These are phyloP conservation scores for Drosophila nikananu DNA, from an alignment of 1,140 invertebrate species.

Conservation along the genomic window DNA sequence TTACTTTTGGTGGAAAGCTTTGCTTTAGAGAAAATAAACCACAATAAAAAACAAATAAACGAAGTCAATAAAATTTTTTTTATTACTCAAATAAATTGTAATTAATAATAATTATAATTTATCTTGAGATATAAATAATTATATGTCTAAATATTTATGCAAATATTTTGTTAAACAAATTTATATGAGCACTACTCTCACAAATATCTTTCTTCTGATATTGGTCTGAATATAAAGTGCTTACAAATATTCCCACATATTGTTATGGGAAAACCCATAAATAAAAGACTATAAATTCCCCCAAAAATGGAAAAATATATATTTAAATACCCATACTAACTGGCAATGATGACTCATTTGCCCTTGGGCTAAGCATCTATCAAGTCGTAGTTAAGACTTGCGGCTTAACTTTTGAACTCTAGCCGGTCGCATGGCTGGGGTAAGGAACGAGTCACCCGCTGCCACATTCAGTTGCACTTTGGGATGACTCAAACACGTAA, in stretches of 20 bases:
- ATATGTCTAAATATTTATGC: neutral
- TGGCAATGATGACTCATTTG: conserved; percentile 63
- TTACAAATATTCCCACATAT: neutral
- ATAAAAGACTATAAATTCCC: neutral
- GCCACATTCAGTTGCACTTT: conserved; percentile 43
- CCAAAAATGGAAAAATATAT: neutral
- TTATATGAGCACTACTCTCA: no score
- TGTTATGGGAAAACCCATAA: conserved; percentile 7
- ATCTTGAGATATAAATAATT: neutral
- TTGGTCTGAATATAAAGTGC: neutral
- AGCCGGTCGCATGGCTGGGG: conserved; percentile 59
- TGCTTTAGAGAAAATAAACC: neutral
- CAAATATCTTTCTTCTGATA: neutral
- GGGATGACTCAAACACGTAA: conserved; percentile 74
- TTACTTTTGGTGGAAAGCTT: neutral
- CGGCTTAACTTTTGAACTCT: conserved; percentile 70
- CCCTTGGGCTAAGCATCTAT: conserved; percentile 21
- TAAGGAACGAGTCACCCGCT: conserved; percentile 38
- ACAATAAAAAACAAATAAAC: neutral
- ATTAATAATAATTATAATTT: neutral
- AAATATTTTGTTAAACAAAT: neutral
- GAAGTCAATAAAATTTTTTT: no score
- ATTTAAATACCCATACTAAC: conserved; percentile 23
- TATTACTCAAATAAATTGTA: neutral
- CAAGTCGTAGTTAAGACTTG: conserved; percentile 46